Evolutionary conservation across 2,797 vertebrate genomes (phyloP).

Genomic region (Cichlasoma orientale): DNA sequence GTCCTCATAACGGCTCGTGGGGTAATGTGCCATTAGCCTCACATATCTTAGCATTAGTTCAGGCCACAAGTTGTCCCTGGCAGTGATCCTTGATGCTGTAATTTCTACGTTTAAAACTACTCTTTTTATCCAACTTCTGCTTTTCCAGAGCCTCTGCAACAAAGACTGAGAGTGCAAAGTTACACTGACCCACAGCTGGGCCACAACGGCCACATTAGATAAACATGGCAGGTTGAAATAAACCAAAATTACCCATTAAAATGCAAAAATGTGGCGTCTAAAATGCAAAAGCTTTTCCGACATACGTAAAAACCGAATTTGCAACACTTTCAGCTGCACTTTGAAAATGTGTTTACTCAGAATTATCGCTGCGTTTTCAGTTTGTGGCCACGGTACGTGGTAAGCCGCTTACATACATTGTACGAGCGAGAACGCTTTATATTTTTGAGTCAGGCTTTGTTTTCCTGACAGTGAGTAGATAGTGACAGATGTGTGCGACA

Average conservation of each 20-base stretch:
- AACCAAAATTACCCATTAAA: background rate
- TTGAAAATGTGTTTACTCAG: background rate
- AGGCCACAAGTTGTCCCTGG: fast-evolving
- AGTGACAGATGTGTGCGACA: background rate
- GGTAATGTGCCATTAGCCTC: background rate
- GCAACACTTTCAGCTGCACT: background rate
- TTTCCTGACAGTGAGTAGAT: background rate
- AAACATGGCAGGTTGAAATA: background rate
- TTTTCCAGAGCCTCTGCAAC: background rate
- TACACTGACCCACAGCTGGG: background rate
- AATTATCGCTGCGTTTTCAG: background rate
- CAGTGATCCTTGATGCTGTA: background rate
- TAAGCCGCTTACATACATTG: background rate
- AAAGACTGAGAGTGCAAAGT: background rate
- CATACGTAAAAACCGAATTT: background rate
- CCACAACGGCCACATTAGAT: background rate
- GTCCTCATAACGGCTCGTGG: background rate
- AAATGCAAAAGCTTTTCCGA: background rate
- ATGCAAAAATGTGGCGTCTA: background rate
- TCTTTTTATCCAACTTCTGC: background rate
- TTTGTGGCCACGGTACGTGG: background rate
- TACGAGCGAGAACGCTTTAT: background rate
- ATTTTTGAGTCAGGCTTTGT: background rate
- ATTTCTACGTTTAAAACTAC: background rate
- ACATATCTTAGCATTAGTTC: background rate